Evolutionary conservation across 2,888 invertebrate genomes (phyloP).

Genomic region (Tiliacea aurago): DNA sequence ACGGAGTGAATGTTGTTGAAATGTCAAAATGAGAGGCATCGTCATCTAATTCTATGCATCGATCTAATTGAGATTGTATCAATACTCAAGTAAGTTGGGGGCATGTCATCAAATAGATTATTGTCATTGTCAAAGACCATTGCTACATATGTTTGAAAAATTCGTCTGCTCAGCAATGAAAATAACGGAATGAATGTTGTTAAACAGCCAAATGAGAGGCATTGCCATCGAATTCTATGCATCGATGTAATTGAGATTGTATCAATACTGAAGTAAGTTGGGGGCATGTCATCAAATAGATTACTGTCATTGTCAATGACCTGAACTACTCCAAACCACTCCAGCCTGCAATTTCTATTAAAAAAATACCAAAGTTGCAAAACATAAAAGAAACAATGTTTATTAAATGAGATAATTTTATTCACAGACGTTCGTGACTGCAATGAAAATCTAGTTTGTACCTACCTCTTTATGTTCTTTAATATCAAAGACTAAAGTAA

Average conservation of each 20-base stretch:
- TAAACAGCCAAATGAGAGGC: not conserved
- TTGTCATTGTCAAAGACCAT: not conserved
- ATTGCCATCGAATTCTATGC: not conserved
- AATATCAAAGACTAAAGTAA: conserved; percentile 27
- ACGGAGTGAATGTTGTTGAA: not conserved
- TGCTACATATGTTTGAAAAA: not conserved
- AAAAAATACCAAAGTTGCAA: not conserved
- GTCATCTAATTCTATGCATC: not conserved
- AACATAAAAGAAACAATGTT: conserved; percentile 15
- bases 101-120: not conserved
- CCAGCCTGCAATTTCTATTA: not conserved
- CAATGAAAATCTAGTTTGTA: conserved; percentile 3
- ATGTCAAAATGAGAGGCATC: no score
- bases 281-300: not conserved
- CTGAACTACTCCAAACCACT: not conserved
- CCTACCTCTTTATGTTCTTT: conserved; percentile 13
- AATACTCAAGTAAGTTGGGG: not conserved
- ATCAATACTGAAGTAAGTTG: not conserved
- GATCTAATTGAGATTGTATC: not conserved
- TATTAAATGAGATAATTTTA: conserved; percentile 25
- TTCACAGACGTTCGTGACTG: conserved; percentile 16
- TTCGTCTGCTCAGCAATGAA: not conserved
- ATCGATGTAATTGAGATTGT: not conserved
- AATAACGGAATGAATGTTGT: not conserved
- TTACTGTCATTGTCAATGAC: not conserved